A percentile compares a stretch with the other conserved stretches of the same genome.
Conservation (phyloP, 1,140 invertebrate genomes). For the Augochlora pura region DNA sequence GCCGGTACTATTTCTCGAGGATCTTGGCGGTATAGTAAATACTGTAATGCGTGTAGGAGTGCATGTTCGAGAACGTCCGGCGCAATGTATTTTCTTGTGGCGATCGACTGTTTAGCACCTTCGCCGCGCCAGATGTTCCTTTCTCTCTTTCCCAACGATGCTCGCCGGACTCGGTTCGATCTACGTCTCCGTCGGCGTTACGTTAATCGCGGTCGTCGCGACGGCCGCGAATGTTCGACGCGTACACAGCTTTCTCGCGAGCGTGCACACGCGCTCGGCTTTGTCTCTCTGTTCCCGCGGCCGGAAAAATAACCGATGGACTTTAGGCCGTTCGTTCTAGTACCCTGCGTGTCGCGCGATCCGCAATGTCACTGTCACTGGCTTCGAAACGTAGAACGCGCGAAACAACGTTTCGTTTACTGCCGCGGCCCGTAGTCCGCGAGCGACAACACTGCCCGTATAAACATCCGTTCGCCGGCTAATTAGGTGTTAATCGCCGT, state of each 20-base stretch:
- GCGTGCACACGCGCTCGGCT: no score
- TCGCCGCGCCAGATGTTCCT: constrained; percentile 64
- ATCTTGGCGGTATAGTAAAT: constrained; percentile 67
- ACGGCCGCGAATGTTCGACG: constrained; percentile 1
- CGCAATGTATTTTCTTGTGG: constrained; percentile 29
- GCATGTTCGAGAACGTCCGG: constrained; percentile 60
- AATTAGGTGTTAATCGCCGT: not conserved
- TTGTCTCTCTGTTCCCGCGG: no score
- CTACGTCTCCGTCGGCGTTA: constrained; percentile 31
- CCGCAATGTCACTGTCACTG: not conserved
- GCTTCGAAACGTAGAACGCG: not conserved
- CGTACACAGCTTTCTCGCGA: not conserved
- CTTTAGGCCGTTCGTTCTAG: not conserved
- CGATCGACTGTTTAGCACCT: constrained; percentile 57
- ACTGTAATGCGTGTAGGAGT: constrained; percentile 65
- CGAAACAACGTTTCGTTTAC: no score
- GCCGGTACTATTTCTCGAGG: constrained; percentile 54
- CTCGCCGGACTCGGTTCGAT: constrained; percentile 28
- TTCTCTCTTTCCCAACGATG: constrained; percentile 67
- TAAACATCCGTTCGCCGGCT: not conserved
- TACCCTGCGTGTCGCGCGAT: not conserved
- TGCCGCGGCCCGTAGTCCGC: no score
- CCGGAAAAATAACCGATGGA: not conserved
- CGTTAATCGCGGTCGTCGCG: constrained; percentile 40
- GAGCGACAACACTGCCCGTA: not conserved